Percentiles rank a stretch among this genome's conserved stretches.
phyloP scores from a whole-genome alignment of 2,888 invertebrate species.

The Melangyna quadrimaculata region DNA sequence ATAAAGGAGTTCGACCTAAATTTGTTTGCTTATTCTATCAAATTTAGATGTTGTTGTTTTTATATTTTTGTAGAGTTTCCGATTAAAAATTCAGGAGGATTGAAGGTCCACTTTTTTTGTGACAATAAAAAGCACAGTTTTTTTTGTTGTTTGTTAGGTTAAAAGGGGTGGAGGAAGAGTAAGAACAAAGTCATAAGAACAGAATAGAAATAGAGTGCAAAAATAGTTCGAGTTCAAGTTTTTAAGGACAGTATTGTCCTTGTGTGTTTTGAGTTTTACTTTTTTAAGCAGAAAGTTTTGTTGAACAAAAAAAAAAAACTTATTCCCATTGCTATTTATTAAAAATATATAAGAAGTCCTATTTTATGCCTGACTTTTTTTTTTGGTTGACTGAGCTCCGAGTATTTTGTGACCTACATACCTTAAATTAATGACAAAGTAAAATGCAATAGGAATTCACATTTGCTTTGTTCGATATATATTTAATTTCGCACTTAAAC shows the following conservation, averaged over 20 bases:
- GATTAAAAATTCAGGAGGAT: slow-evolving; percentile 61
- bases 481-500: background rate
- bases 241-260: slow-evolving; percentile 48
- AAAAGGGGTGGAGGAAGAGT: background rate
- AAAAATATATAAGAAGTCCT: slow-evolving; percentile 44
- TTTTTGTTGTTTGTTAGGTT: background rate
- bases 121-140: background rate
- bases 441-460: too few relatives aligned
- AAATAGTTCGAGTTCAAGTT: slow-evolving; percentile 68
- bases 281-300: background rate
- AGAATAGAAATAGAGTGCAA: slow-evolving; percentile 49
- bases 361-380: background rate
- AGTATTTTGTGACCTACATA: background rate
- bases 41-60: slow-evolving; percentile 59
- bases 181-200: slow-evolving; percentile 33
- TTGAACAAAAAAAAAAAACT: background rate
- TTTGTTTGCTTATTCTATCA: slow-evolving; percentile 63
- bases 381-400: background rate
- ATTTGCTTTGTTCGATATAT: background rate
- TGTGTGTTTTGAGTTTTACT: background rate
- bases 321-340: slow-evolving; percentile 42
- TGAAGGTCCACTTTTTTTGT: slow-evolving; percentile 30
- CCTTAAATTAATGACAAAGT: background rate
- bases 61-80: slow-evolving; percentile 53
- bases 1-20: slow-evolving; percentile 58